Evolutionary conservation across 2,797 vertebrate genomes (phyloP), one percentile per base, ranked within the genome.

Genomic region (Hyperoplus immaculatus): DNA sequence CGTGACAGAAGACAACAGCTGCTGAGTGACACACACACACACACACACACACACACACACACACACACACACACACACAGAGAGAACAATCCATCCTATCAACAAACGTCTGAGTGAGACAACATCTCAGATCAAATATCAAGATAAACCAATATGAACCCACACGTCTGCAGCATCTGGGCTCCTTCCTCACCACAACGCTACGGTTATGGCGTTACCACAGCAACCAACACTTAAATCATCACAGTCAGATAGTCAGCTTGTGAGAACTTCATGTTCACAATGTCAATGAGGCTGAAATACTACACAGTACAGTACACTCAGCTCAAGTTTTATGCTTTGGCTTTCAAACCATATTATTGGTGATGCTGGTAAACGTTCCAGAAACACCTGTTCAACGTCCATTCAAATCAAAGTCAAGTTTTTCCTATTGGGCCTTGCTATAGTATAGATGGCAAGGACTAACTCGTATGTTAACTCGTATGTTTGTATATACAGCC

Each of bases 1-100:
- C 80, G 57, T 49, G 84, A 84, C 75, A 85, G 15, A 63, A 58
- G 9, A n/a, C 38, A 82, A 59, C 85, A 90, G 80, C 88, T 89
- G 87, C 80, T 54, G 72, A 72, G 63, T 0, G 2, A 69, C 38
- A 53, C 57, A 62, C 47, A 59, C 46, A 65, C 39, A 54, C 73
- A 75, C 70, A 69, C 46, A 69, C 16, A 55, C 13, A 29, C 68
- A 65, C 47, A 21, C 43, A 72, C 46, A 69, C 54, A 68, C 55
- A 75, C 36, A 81, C 18, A 73, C 56, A 47, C 38, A 56, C 42
- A 36, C 36, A 74, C 6, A 74, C 38, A 67, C 18, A 59, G 21
- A 41, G 14, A 67, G 60, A 65, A 89, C 83, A 81, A 73, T 56
- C 46, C 3, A 77, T 86, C 76, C 72, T 11, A 60, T 86, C 68